phyloP scores from a whole-genome alignment of 2,113 vertebrate genomes.

The Macroglossus sobrinus region DNA sequence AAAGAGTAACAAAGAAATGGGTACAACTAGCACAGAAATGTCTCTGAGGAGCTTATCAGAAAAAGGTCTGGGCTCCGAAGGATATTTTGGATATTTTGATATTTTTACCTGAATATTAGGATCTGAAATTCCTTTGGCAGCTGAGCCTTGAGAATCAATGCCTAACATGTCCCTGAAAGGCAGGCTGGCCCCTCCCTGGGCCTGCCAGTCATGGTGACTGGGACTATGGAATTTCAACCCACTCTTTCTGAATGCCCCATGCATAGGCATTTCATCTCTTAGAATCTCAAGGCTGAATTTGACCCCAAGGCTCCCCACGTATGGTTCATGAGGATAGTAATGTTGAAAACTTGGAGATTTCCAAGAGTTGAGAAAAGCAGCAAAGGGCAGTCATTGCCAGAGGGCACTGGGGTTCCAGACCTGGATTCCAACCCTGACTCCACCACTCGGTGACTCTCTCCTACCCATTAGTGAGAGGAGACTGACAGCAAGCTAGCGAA shows the following conservation, averaged over 20 bases:
- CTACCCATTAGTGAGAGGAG: neutral
- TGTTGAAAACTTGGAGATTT: neutral
- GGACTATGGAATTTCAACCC: neutral
- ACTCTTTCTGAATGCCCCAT: neutral
- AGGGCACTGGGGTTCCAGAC: neutral
- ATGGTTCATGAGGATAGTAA: neutral
- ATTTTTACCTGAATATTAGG: neutral
- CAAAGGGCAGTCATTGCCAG: neutral
- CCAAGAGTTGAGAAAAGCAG: neutral
- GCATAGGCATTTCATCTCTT: neutral
- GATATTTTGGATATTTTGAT: neutral
- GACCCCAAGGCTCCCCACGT: neutral
- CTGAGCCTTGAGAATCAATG: neutral
- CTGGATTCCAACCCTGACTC: neutral
- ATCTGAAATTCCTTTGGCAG: neutral
- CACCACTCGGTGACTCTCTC: neutral
- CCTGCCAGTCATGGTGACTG: neutral
- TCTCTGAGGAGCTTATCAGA: neutral
- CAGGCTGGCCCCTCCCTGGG: neutral
- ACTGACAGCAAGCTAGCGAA: neutral
- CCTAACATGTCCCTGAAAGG: neutral
- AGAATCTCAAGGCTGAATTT: neutral
- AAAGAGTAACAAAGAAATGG: neutral
- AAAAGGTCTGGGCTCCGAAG: slow-evolving; percentile 19
- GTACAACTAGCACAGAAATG: neutral